Percentiles rank a stretch among this genome's conserved stretches.
phyloP scores from a whole-genome alignment of 2,888 invertebrate species.

The Hypena proboscidalis region DNA sequence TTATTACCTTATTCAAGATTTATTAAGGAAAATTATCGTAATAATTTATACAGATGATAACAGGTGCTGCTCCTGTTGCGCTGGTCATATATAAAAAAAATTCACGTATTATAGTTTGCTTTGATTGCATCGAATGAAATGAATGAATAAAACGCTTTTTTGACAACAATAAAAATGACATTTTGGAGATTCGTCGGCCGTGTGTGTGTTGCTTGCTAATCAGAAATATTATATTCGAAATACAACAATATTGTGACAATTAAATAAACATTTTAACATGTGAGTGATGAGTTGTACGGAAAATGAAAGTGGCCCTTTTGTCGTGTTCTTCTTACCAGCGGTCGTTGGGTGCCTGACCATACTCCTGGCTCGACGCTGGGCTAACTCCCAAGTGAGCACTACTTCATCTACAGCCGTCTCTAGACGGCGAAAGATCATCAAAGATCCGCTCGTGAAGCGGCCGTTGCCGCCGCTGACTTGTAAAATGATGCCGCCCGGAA shows the following conservation, averaged over 20 bases:
- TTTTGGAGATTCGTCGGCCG: constrained; percentile 10
- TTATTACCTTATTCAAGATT: too few relatives aligned
- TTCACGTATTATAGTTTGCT: too few relatives aligned
- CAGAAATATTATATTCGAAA: constrained; percentile 43
- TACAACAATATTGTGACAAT: constrained; percentile 68
- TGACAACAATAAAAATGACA: neutral
- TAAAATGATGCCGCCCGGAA: constrained; percentile 76
- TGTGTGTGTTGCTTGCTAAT: constrained; percentile 28
- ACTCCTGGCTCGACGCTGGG: constrained; percentile 81
- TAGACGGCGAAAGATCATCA: constrained; percentile 80
- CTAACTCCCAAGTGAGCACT: constrained; percentile 74
- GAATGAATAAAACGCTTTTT: too few relatives aligned
- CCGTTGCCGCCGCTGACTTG: constrained; percentile 71
- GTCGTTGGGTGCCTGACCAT: constrained; percentile 82
- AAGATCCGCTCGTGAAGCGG: constrained; percentile 79
- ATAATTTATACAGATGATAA: too few relatives aligned
- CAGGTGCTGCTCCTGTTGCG: too few relatives aligned
- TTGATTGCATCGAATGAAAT: too few relatives aligned
- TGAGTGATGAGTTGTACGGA: constrained; percentile 86
- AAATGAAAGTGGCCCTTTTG: constrained; percentile 84
- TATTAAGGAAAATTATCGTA: too few relatives aligned
- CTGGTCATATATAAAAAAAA: too few relatives aligned
- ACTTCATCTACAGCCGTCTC: constrained; percentile 79
- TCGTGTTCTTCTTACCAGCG: constrained; percentile 83
- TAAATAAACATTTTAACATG: constrained; percentile 77